These are phyloP conservation scores for Anoncus sp. DNA, from an alignment of 2,888 invertebrate species.

Conservation along the genomic window DNA sequence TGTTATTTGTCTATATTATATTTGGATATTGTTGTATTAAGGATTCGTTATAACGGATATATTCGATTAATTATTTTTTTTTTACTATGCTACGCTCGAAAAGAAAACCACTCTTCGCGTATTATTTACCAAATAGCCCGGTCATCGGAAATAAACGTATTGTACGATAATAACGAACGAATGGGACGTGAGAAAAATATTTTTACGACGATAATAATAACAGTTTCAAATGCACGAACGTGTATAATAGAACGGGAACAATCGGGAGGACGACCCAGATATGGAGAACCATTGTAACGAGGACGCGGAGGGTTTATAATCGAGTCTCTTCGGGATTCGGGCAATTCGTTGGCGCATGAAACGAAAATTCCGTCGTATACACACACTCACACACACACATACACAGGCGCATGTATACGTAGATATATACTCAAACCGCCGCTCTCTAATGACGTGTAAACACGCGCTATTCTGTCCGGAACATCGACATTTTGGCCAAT, in stretches of 20 bases:
- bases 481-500: conserved; percentile 33
- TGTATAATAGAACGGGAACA: conserved; percentile 3
- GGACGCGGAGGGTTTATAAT: conserved; percentile 45
- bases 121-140: background rate
- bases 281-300: conserved; percentile 33
- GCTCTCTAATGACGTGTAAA: conserved; percentile 58
- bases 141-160: background rate
- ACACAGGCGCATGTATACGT: background rate
- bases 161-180: background rate
- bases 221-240: background rate
- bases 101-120: background rate
- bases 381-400: background rate
- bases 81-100: background rate
- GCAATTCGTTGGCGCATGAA: conserved; percentile 54
- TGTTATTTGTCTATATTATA: no score
- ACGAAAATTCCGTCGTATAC: conserved; percentile 41
- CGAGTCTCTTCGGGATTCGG: conserved; percentile 39
- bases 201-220: conserved; percentile 21
- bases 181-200: background rate
- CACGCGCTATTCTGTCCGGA: conserved; percentile 28
- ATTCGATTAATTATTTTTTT: no score
- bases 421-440: background rate
- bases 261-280: conserved; percentile 36
- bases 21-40: no score
- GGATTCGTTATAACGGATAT: no score